Base-by-base conservation (phyloP, 2,888 invertebrate genomes). In the Ischnura elegans region DNA sequence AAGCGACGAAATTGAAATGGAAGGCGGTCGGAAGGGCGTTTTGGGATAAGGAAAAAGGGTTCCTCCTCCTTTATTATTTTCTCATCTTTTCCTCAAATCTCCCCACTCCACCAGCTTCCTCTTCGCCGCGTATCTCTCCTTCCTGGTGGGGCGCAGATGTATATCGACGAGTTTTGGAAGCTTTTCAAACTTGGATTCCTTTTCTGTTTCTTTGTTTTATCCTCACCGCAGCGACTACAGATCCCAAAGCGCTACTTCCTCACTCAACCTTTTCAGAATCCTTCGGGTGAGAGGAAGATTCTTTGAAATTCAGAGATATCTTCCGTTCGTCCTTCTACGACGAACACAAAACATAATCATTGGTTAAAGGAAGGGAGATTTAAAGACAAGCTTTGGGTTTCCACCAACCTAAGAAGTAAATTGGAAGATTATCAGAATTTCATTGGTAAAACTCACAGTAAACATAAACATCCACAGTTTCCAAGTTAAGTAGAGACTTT, bases 1-100 rank as follows among this genome's bases (percentile, higher is more conserved):
- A 25, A 46, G 46, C 46, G 55, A 87, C 76, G 55, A 61, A 61
- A 87, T 87, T 87, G 87, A 87, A 87, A 87, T 55, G 21, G 87
- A 87, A 61, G 42, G 55, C 87, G 42, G 36, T 61, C 47, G 51
- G 36, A 42, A 36, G 10, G 76, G 76, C 29, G 36, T 2, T 25
- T 61, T 8, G n/a, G 76, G 76, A 36, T 76, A 76, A 76, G 25
- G 76, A 36, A 76, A 76, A 76, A 46, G n/a, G 46, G 87, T 47
- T 87, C 51, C 87, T 51, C 19, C 51, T 10, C 19, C 51, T n/a
- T n/a, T n/a, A n/a, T n/a, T n/a, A 51, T 51, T 19, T 51, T 29
- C 25, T 87, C 45, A 45, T 46, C 46, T 29, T 29, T 46, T 47
- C 16, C 46, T 46, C 46, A n/a, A n/a, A 25, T n/a, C 87, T 46